phyloP scores from a whole-genome alignment of 2,888 invertebrate genomes.

The Acanthoscelides obtectus region DNA sequence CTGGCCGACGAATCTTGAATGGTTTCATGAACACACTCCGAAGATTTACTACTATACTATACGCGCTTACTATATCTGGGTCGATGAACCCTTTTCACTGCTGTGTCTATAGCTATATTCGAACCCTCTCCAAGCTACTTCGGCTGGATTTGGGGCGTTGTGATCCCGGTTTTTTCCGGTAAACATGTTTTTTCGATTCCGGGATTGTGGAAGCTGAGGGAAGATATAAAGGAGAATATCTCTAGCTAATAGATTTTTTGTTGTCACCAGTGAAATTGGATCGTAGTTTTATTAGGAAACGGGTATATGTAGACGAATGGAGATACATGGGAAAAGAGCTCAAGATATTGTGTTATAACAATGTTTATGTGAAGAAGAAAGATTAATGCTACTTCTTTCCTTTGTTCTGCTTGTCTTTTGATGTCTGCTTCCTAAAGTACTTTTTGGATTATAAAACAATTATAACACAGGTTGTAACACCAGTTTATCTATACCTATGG shows the following conservation, averaged over 20 bases:
- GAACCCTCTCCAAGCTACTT: not conserved
- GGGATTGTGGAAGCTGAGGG: not conserved
- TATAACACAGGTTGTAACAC: too few species aligned
- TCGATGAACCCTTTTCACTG: conserved; percentile 21
- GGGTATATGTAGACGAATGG: not conserved
- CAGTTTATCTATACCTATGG: too few species aligned
- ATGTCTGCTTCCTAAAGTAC: too few species aligned
- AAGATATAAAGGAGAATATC: not conserved
- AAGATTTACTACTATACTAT: conserved; percentile 1
- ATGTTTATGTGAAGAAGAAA: too few species aligned
- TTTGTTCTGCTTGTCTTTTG: too few species aligned
- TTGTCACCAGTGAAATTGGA: not conserved
- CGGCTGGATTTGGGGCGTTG: not conserved
- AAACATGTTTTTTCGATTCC: conserved; percentile 2
- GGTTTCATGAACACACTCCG: conserved; percentile 8
- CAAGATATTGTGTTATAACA: too few species aligned
- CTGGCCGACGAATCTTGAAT: conserved; percentile 4
- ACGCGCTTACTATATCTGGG: conserved; percentile 19
- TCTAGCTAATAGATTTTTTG: not conserved
- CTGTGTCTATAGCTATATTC: not conserved
- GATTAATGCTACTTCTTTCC: too few species aligned
- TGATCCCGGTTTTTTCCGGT: not conserved
- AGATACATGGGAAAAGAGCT: too few species aligned
- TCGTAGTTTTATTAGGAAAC: not conserved
- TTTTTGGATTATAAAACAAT: too few species aligned